A percentile compares a stretch with the other conserved stretches of the same genome.
Evolutionary conservation across 2,888 invertebrate genomes (phyloP).

Genomic region (Rotaria magnacalcarata): DNA sequence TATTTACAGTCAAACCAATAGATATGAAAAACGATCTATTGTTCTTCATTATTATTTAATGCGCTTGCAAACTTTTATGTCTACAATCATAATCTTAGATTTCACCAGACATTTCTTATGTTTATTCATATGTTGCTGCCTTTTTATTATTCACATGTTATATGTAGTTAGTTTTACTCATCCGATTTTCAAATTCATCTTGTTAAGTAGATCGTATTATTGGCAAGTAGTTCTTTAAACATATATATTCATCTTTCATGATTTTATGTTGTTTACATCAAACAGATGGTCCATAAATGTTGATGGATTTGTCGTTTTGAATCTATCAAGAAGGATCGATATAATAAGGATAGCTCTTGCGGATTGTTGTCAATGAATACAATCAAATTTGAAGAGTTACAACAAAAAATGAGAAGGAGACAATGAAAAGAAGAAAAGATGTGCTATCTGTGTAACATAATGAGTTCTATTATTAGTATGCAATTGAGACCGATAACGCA

Average conservation of each 20-base stretch:
- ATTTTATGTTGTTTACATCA: background rate
- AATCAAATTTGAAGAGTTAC: background rate
- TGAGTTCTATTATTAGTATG: constrained; percentile 5
- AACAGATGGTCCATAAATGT: background rate
- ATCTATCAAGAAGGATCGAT: background rate
- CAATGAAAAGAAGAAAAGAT: background rate
- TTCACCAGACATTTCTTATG: background rate
- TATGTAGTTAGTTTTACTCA: background rate
- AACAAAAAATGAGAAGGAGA: background rate
- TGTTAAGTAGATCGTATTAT: background rate
- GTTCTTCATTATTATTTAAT: background rate
- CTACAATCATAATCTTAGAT: background rate
- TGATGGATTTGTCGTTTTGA: background rate
- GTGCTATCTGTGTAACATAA: constrained; percentile 8
- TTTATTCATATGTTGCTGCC: background rate
- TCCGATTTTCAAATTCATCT: background rate
- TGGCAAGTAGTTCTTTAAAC: background rate
- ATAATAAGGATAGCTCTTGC: background rate
- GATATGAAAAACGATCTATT: background rate
- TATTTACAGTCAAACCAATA: constrained; percentile 2
- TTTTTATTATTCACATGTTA: background rate
- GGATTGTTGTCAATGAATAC: background rate
- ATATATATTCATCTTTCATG: background rate
- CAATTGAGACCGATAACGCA: background rate
- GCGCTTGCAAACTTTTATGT: background rate